Evolutionary conservation across 2,797 vertebrate genomes (phyloP), one percentile per base, ranked within the genome.

Genomic region (Poeciliopsis paucimaculata): DNA sequence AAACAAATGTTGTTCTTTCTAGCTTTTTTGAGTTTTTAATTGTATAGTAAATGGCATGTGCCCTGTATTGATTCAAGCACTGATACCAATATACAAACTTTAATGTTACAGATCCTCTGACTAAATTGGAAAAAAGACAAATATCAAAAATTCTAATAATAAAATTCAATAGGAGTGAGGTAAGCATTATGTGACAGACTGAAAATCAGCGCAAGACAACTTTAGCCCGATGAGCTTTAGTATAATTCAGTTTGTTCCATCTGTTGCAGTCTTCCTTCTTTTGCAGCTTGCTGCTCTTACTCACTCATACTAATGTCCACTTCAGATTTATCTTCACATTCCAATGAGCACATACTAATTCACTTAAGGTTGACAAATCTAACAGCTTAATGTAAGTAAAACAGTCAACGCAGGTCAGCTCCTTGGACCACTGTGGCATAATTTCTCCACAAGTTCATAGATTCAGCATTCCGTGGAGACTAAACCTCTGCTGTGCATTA

Each of bases 401-500:
- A 80, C 88, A 79, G 86, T 89, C 90, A 68, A 76, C 76, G 86
- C 74, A 64, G 82, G 73, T 82, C 78, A 71, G 82, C 60, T 86
- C 66, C 36, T 79, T 76, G 68, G 70, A 80, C 89, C 82, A 20
- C 83, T 16, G 83, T 85, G 74, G 86, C 73, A 23, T 88, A 86
- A 80, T 84, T 82, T 79, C 74, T 75, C 82, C 75, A 28, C 43
- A 16, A 84, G 89, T 89, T 89, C 90, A 94, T 86, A 79, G 75
- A 89, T 90, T 89, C 91, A 75, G 57, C 78, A 84, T 86, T 92
- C 89, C 20, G 55, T 87, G 76, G 88, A 84, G 89, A 87, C 89
- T 87, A 36, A 84, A 76, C 89, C 89, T 91, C 92, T 91, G 90
- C 87, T 62, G 91, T 93, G 93, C 90, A 94, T 95, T 95, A 95